Conservation (phyloP, 2,888 invertebrate genomes). For the Drosophila acutilabella region DNA sequence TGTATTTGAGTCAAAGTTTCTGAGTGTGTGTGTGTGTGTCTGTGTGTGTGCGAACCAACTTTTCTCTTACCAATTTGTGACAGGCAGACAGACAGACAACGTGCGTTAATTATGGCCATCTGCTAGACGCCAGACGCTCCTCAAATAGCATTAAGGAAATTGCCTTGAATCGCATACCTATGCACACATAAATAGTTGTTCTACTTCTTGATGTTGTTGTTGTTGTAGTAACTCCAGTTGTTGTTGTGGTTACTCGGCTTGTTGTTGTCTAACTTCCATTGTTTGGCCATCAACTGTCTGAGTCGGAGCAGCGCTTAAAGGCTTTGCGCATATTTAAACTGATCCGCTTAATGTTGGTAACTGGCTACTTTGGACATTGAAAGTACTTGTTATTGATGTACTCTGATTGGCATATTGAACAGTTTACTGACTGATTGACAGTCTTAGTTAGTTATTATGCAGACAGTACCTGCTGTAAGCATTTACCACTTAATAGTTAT, state of each 20-base stretch:
- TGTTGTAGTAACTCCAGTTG: conserved; percentile 32
- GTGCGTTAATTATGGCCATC: conserved; percentile 80
- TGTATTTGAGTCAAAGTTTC: conserved; percentile 53
- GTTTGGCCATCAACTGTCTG: conserved; percentile 65
- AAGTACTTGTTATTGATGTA: conserved; percentile 39
- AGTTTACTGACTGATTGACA: conserved; percentile 13
- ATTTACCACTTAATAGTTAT: conserved; percentile 4
- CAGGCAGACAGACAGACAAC: conserved; percentile 56
- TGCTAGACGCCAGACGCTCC: conserved; percentile 62
- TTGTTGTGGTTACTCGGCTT: conserved; percentile 35
- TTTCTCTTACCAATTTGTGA: conserved; percentile 21
- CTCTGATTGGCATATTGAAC: conserved; percentile 49
- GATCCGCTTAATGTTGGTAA: conserved; percentile 48
- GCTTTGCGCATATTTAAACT: conserved; percentile 67
- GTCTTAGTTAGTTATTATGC: not conserved
- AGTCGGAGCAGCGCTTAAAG: conserved; percentile 67
- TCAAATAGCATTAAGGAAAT: conserved; percentile 77
- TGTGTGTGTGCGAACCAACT: conserved; percentile 32
- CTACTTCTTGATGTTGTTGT: conserved; percentile 1
- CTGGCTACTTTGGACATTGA: conserved; percentile 30
- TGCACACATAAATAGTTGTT: conserved; percentile 61
- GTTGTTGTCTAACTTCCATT: conserved; percentile 44
- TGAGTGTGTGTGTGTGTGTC: conserved; percentile 13
- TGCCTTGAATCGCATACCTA: conserved; percentile 74
- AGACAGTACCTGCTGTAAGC: not conserved